phyloP scores from a whole-genome alignment of 2,113 vertebrate species.

The Scomber japonicus region DNA sequence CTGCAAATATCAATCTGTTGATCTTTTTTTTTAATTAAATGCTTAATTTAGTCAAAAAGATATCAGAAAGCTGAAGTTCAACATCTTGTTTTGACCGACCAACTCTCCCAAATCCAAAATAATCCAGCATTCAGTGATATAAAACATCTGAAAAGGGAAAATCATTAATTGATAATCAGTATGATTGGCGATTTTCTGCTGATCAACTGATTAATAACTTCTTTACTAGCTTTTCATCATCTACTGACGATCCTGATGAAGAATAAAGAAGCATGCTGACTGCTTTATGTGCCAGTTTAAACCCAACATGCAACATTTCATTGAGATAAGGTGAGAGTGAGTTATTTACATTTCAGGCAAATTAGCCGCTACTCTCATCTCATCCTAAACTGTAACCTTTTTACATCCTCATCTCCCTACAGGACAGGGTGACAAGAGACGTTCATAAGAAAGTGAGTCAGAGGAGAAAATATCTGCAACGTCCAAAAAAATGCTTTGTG shows the following conservation, averaged over 20 bases:
- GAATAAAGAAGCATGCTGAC: neutral
- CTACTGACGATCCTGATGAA: neutral
- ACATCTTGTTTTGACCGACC: no score
- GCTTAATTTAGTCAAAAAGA: neutral
- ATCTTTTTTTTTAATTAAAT: neutral
- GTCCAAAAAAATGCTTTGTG: neutral
- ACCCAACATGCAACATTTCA: neutral
- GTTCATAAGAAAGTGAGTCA: neutral
- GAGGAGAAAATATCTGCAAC: neutral
- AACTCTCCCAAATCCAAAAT: neutral
- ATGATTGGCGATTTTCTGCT: no score
- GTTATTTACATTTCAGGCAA: slow-evolving; percentile 7
- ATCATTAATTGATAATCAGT: no score
- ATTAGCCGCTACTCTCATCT: neutral
- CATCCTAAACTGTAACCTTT: no score
- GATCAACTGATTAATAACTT: no score
- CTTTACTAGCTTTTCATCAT: neutral
- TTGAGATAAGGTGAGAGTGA: neutral
- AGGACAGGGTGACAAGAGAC: neutral
- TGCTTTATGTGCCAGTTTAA: neutral
- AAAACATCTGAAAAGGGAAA: neutral
- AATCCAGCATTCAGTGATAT: neutral
- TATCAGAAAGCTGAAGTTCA: no score
- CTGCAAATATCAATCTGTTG: neutral
- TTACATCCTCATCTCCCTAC: neutral